These are phyloP conservation scores for Nephrotoma appendiculata DNA, from an alignment of 2,888 invertebrate genomes.

Conservation along the genomic window DNA sequence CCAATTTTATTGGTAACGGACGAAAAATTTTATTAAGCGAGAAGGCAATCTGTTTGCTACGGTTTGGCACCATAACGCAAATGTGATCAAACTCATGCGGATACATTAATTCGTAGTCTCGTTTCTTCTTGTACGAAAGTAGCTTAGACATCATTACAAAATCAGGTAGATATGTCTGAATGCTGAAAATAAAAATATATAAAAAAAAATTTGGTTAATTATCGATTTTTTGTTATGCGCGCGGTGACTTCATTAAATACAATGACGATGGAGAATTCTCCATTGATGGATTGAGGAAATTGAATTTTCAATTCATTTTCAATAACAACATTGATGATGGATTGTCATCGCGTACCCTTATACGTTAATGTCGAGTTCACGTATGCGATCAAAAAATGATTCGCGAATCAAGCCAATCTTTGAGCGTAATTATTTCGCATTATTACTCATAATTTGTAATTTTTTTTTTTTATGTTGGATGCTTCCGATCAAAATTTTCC, in stretches of 20 bases:
- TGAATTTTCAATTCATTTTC: background rate
- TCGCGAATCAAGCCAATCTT: too few species aligned
- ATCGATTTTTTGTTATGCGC: background rate
- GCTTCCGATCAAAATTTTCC: too few species aligned
- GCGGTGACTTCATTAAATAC: background rate
- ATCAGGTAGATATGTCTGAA: background rate
- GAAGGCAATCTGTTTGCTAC: background rate
- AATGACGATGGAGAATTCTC: background rate
- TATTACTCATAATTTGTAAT: too few species aligned
- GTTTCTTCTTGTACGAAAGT: background rate
- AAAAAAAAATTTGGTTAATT: background rate
- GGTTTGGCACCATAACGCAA: slow-evolving; percentile 2
- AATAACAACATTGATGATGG: background rate
- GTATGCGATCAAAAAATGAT: too few species aligned
- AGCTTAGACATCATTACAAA: background rate
- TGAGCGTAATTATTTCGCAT: too few species aligned
- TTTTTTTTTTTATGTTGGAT: too few species aligned
- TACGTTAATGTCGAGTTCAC: too few species aligned
- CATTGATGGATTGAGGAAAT: background rate
- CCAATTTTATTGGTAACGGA: background rate
- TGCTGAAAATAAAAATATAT: background rate
- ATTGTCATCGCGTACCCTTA: too few species aligned
- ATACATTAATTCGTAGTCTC: background rate
- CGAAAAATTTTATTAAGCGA: slow-evolving; percentile 2
- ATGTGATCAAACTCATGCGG: slow-evolving; percentile 5